Evolutionary conservation across 2,888 invertebrate genomes (phyloP).

Genomic region (Lumbricus terrestris): DNA sequence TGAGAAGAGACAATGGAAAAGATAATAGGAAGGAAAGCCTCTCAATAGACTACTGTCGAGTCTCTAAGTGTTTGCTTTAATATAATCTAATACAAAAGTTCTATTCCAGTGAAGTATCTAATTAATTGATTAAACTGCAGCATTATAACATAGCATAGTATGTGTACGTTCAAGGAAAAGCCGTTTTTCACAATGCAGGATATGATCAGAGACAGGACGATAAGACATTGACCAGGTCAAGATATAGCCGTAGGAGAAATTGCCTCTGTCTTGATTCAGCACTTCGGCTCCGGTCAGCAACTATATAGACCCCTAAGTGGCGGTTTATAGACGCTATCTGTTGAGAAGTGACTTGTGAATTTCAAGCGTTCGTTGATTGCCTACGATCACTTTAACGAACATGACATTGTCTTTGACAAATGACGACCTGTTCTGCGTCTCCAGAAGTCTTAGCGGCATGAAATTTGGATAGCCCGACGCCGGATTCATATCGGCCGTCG

Average conservation of each 20-base stretch:
- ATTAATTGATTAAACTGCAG: too few species aligned
- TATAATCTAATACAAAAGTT: too few species aligned
- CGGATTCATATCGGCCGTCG: constrained; percentile 57
- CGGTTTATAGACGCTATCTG: background rate
- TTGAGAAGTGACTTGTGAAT: background rate
- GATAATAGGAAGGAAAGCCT: background rate
- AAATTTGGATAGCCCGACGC: constrained; percentile 58
- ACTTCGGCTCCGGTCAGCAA: background rate
- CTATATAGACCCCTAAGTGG: too few species aligned
- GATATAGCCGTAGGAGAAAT: too few species aligned
- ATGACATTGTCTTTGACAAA: constrained; percentile 50
- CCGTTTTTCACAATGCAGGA: background rate
- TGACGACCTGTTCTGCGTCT: constrained; percentile 38
- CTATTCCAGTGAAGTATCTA: too few species aligned
- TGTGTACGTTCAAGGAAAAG: background rate
- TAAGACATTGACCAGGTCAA: background rate
- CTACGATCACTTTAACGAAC: constrained; percentile 50
- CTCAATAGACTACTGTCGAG: too few species aligned
- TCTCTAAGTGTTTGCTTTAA: too few species aligned
- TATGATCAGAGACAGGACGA: background rate
- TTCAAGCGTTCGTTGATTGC: constrained; percentile 5
- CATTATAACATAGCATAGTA: too few species aligned
- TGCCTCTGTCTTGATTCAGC: background rate
- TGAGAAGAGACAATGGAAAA: too few species aligned
- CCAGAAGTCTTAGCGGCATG: constrained; percentile 40